These are phyloP conservation scores for Psittacula cyanocephala DNA, from an alignment of 2,113 vertebrate species.

Conservation along the genomic window DNA sequence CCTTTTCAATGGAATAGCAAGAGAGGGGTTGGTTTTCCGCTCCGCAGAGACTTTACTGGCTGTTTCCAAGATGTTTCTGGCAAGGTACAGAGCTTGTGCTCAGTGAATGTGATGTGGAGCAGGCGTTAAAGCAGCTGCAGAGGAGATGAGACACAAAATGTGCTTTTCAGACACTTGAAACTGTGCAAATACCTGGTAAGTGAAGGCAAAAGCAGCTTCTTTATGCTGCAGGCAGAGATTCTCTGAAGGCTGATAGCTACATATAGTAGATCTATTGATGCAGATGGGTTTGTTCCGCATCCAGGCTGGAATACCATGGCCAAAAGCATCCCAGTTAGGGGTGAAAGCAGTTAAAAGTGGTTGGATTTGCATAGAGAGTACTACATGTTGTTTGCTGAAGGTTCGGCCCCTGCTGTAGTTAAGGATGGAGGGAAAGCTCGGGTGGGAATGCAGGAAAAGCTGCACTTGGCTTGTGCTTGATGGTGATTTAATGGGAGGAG, in stretches of 20 bases:
- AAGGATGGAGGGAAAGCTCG: not conserved
- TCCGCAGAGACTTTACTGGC: not conserved
- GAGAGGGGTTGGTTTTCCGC: not conserved
- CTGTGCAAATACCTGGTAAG: not conserved
- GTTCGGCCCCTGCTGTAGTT: not conserved
- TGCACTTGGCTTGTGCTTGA: not conserved
- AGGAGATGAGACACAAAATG: not conserved
- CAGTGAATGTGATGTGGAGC: not conserved
- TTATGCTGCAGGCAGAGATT: not conserved
- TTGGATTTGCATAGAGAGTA: not conserved
- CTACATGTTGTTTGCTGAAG: not conserved
- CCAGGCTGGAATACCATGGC: not conserved
- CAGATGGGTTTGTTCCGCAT: not conserved
- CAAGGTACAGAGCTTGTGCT: not conserved
- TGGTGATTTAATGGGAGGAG: not conserved
- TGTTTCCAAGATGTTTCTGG: not conserved
- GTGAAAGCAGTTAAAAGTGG: not conserved
- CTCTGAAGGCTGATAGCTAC: not conserved
- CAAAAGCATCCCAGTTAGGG: fast-evolving
- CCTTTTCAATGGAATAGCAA: not conserved
- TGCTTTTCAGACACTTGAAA: not conserved
- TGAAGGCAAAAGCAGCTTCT: not conserved
- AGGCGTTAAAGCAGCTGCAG: not conserved
- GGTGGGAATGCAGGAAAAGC: not conserved
- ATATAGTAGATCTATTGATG: not conserved